Base-by-base conservation (phyloP, 1,140 invertebrate species). In the Pomacea maculata region DNA sequence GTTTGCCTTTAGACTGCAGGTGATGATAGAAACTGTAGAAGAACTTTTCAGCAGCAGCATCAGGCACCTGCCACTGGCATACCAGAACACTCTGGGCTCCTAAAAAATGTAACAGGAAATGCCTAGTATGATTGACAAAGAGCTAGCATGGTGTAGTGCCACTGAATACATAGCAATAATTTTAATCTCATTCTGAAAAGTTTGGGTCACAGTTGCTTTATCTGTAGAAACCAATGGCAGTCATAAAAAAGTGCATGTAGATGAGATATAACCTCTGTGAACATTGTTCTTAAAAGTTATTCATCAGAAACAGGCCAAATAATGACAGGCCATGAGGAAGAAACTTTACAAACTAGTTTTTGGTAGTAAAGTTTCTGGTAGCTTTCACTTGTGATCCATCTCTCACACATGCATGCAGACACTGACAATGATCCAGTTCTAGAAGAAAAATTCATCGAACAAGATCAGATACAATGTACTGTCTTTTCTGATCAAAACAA, bases 21-120 rank as follows among this genome's bases (percentile, higher is more conserved):
- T 82, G 75, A 64, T 80, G 72, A 78, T 90, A 90, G 78, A 90
- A 90, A 67, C 84, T 81, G 76, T 84, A 82, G 84, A 84, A 88
- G 77, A 90, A 90, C 80, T 88, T 89, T 61, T 88, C 84, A 61
- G 86, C 71, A 14, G 84, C 83, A 6, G 81, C 34, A 68, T 88
- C 83, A 55, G 88, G 86, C 8, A 89, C 70, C 4, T 83, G 82
- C 87, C 88, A 90, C 80, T 85, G 80, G 61, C 82, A 79, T 15
- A 83, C 80, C 45, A 90, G 72, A 21, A 90, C 88, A 85, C 89
- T 87, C 77, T 88, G 86, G n/a, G 86, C 89, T 71, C 89, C 89
- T 90, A 77, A 15, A 72, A 63, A 61, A 45, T 57, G 61, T 19
- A 67, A 45, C n/a, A 75, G 34, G 11, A 70, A 70, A 9, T 17